Evolutionary conservation across 2,113 vertebrate genomes (phyloP), one percentile per base, ranked within the genome.

Genomic region (Percopsis transmontana): DNA sequence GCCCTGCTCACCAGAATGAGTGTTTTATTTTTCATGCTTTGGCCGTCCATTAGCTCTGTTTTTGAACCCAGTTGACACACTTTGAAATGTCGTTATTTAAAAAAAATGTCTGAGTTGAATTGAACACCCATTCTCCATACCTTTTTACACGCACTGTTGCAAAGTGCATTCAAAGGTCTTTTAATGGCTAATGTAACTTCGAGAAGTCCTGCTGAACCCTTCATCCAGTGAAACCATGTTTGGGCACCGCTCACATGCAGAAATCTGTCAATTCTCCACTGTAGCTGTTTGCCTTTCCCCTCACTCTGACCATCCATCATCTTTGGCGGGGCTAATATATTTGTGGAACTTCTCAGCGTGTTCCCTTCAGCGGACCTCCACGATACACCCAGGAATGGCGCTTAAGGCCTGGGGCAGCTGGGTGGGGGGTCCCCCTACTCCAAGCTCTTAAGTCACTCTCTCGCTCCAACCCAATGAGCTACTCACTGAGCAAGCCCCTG

Each of bases 11-110:
- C 71, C 62, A 86, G 80, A 84, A 81, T 23, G 55, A 63, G 62
- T 74, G 64, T 79, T 90, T 84, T 83, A 87, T 88, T 88, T 88
- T 88, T 84, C 71, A 88, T 86, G 75, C 76, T 82, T 82, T 86
- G 82, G 68, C 80, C 70, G 64, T 80, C 84, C 87, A 87, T 91
- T 89, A 87, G 83, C 71, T 68, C 55, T 83, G 76, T 88, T 79
- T 88, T 84, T 77, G 58, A 84, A 77, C 62, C 78, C 81, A 77
- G 65, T 71, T 84, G 79, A 85, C 82, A 85, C 74, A 80, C 72
- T 85, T 76, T 58, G 69, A 85, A 82, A 74, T 77, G 60, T 62
- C 68, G 63, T 74, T 72, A 71, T 83, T 85, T 64, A 82, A 87
- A 87, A 87, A 87, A 81, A 73, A 74, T 81, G 27, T 80, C 38